Base-by-base conservation (phyloP, 2,113 vertebrate genomes). In the Thunnus thynnus region DNA sequence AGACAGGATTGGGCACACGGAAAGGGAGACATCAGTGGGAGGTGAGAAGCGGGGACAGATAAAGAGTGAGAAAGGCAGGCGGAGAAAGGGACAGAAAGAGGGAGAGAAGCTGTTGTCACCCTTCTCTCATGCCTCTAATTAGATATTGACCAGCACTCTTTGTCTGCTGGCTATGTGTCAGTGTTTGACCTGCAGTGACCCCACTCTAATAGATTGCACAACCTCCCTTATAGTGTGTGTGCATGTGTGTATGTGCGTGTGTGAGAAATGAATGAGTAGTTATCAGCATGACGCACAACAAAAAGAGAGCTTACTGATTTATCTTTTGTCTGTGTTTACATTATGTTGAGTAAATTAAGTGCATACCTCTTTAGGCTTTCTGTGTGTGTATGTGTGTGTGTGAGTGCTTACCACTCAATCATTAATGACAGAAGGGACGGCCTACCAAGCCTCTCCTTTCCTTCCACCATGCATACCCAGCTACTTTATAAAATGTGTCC, bases 131-230 rank as follows among this genome's bases (percentile, higher is more conserved):
- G 79, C 86, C 72, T 88, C 88, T 93, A 94, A 95, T 95, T 93
- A 92, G 91, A 91, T 94, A 93, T 88, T 92, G 93, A 94, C 92
- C 91, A 80, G 57, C 85, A 80, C 76, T 80, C 88, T 81, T 77
- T 84, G 88, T 90, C 78, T 83, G 75, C 60, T 80, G 78, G 85
- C 88, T 88, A 71, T 57, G 69, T 88, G 56, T 85, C 80, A 72
- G 71, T 83, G 63, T 90, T 80, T 87, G 86, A 87, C 74, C 77
- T 10, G 0, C 46, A 52, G 58, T 88, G 89, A 91, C 72, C 86
- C 83, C 88, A 89, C 88, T 86, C 76, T 67, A 70, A 87, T 36
- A 89, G 71, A 92, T 87, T 88, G 68, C 70, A 80, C 84, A 90
- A 76, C 67, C 58, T 73, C 63, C 74, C 73, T 82, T 56, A 72